Base-by-base conservation (phyloP, 1,140 invertebrate genomes). In the Conus betulinus region DNA sequence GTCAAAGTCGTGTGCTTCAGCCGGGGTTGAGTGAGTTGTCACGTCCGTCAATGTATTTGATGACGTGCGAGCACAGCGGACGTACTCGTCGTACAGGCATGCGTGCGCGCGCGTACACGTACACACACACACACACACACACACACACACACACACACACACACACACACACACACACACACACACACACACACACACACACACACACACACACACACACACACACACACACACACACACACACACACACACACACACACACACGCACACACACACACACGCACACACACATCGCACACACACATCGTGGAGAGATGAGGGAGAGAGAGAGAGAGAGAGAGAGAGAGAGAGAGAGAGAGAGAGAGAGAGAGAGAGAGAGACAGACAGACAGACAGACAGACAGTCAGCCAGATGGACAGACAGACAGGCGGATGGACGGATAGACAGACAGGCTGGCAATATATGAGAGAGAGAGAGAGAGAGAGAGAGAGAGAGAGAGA, bases 351-450 rank as follows among this genome's bases (percentile, higher is more conserved):
- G 76, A 79, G 76, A 79, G 0, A 79, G 76, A 51, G 7, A 51
- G 39, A 71, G 23, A 84, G 79, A 51, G 67, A 27, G 17, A 39
- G 20, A 85, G 74, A 76, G 23, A 51, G 39, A 52, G 25, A 84
- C 60, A 81, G 79, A 81, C 23, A 81, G 7, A 81, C 51, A 81
- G 78, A 52, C n/a, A 78, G 74, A 71, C 67, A 71, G 67, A 71
- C 67, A 71, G 67, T 10, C 67, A 71, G 67, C 5, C 67, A 81
- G 4, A 55, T 51, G 53, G 0, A 53, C 39, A 53, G 6, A 52
- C 39, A 51, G 6, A 81, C 39, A 51, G 15, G 53, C 39, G 53
- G 11, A 81, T 13, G 53, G 6, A 81, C 79, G 53, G 23, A 81
- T 51, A 53, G 15, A 53, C 51, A 81, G 51, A 81, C 39, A 81